Percentiles rank a stretch among this genome's conserved stretches.
phyloP scores from a whole-genome alignment of 2,797 vertebrate genomes.

The Schizopygopsis malacanthus region DNA sequence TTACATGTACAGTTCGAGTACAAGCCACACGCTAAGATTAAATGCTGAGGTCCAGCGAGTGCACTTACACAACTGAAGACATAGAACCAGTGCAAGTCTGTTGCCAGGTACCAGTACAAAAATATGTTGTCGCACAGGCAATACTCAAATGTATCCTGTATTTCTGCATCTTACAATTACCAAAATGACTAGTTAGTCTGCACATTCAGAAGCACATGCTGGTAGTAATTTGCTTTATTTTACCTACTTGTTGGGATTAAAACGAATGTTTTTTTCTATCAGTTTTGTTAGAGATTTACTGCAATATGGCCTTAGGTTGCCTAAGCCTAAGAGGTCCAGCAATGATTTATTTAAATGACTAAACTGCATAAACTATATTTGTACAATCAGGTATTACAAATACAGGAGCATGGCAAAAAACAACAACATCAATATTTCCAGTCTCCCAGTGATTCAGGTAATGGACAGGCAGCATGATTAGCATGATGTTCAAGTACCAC shows the following conservation, averaged over 20 bases:
- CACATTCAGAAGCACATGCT: not conserved
- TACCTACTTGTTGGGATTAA: not conserved
- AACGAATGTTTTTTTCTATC: not conserved
- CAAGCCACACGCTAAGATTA: not conserved
- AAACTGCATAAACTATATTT: not conserved
- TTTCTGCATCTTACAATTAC: not conserved
- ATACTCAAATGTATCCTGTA: not conserved
- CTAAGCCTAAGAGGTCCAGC: not conserved
- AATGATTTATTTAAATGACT: slow-evolving; percentile 5
- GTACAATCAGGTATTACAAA: not conserved
- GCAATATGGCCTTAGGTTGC: not conserved
- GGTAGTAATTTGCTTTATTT: not conserved
- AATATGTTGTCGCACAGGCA: not conserved
- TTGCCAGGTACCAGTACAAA: not conserved
- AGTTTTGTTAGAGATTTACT: not conserved
- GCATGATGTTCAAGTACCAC: not conserved
- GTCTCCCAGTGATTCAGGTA: not conserved
- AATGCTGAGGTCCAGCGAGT: not conserved
- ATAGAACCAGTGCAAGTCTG: not conserved
- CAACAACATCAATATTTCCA: slow-evolving; percentile 21
- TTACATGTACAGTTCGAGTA: slow-evolving; percentile 13
- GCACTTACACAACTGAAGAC: slow-evolving; percentile 14
- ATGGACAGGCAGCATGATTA: not conserved
- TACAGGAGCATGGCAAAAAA: not conserved
- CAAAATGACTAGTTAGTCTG: not conserved